Conservation (phyloP, 2,797 vertebrate species). For the Rousettus madagascariensis region DNA sequence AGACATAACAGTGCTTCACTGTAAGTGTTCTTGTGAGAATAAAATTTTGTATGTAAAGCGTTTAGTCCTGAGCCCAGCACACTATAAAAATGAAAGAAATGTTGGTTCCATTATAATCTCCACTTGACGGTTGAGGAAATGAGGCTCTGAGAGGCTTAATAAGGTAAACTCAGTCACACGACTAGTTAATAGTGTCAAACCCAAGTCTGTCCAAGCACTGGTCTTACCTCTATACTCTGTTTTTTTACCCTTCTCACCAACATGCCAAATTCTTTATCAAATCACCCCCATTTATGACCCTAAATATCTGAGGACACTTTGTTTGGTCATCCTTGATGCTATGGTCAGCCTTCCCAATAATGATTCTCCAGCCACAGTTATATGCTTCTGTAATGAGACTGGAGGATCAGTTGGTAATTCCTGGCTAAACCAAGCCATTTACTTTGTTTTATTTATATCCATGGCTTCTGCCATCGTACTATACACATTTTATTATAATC, state of each 20-base stretch:
- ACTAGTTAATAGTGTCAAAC: not conserved
- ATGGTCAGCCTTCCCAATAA: not conserved
- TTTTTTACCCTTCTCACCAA: not conserved
- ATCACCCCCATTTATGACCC: not conserved
- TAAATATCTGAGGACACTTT: not conserved
- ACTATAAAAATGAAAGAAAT: conserved; percentile 28
- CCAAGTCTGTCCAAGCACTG: not conserved
- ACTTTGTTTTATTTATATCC: not conserved
- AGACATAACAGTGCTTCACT: not conserved
- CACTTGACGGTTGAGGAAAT: not conserved
- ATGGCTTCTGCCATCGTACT: not conserved
- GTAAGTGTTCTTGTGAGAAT: not conserved
- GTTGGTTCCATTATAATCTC: not conserved
- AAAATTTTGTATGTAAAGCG: not conserved
- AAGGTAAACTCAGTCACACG: conserved; percentile 2
- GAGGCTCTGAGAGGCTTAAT: not conserved
- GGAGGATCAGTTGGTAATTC: not conserved
- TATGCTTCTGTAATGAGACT: not conserved
- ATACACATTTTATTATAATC: not conserved
- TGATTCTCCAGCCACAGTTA: rapidly evolving
- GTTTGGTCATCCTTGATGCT: not conserved
- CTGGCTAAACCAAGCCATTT: not conserved
- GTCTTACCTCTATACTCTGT: not conserved
- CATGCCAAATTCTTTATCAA: not conserved
- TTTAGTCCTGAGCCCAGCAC: not conserved